Percentiles rank a stretch among this genome's conserved stretches.
Evolutionary conservation across 1,140 invertebrate species (phyloP).

Genomic region (Archivesica marissinica): DNA sequence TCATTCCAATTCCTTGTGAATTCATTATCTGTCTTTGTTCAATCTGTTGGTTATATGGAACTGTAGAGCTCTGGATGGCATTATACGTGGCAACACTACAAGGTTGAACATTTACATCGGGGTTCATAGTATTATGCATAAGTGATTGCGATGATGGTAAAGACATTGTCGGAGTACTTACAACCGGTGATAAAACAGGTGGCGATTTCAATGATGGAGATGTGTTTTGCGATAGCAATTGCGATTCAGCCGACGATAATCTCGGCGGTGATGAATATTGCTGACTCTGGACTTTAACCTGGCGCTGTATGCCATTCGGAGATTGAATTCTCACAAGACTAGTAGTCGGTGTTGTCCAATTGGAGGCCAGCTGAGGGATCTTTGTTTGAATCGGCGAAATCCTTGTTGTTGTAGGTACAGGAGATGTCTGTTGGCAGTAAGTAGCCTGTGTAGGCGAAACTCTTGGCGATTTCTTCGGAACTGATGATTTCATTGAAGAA

Average conservation of each 20-base stretch:
- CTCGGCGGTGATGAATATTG: constrained; percentile 16
- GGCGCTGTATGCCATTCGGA: neutral
- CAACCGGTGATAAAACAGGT: constrained; percentile 11
- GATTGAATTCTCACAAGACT: constrained; percentile 42
- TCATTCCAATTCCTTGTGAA: constrained; percentile 41
- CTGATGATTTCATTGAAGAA: constrained; percentile 13
- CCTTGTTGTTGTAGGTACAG: neutral
- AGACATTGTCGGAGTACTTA: neutral
- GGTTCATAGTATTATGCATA: constrained; percentile 1
- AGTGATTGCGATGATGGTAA: neutral
- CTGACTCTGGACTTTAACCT: constrained; percentile 22
- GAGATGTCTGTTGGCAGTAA: neutral
- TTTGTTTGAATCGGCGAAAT: neutral
- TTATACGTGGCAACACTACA: neutral
- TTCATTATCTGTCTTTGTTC: constrained; percentile 45
- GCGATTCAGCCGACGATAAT: neutral
- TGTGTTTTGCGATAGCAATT: neutral
- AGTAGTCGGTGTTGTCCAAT: neutral
- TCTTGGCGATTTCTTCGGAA: neutral
- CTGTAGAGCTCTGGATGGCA: neutral
- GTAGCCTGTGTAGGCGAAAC: neutral
- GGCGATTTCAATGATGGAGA: constrained; percentile 7
- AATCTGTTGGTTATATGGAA: neutral
- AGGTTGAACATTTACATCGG: constrained; percentile 19
- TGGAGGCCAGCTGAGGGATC: neutral